Evolutionary conservation across 1,140 invertebrate species (phyloP).

Genomic region (Phenacoccus solenopsis): DNA sequence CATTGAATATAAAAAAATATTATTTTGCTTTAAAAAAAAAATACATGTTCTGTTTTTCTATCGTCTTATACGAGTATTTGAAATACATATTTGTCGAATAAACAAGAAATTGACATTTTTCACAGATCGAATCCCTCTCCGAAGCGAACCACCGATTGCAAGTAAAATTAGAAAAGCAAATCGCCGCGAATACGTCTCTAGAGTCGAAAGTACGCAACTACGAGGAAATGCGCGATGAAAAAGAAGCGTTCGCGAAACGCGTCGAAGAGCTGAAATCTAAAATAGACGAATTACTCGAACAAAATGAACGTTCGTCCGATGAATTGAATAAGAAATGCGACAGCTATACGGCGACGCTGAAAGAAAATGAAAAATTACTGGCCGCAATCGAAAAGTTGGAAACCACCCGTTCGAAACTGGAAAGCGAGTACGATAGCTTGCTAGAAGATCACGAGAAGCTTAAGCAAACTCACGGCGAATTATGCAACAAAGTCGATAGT

Average conservation of each 20-base stretch:
- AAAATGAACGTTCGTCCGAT: not conserved
- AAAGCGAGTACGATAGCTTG: not conserved
- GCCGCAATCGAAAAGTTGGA: not conserved
- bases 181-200: not conserved
- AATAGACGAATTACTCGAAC: not conserved
- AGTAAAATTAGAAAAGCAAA: not conserved
- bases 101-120: no score
- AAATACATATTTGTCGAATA: no score
- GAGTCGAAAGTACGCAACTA: not conserved
- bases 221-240: not conserved
- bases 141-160: not conserved
- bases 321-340: not conserved
- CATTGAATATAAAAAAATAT: no score
- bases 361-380: slow-evolving; percentile 1
- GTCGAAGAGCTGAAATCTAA: not conserved
- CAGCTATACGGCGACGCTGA: not conserved
- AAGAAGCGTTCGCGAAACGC: not conserved
- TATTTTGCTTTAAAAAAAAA: no score
- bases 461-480: not conserved
- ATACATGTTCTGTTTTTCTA: no score
- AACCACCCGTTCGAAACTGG: not conserved
- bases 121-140: not conserved
- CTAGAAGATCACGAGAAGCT: not conserved
- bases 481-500: not conserved
- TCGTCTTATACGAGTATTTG: no score